Evolutionary conservation across 1,140 invertebrate species (phyloP).

Genomic region (Ips nitidus): DNA sequence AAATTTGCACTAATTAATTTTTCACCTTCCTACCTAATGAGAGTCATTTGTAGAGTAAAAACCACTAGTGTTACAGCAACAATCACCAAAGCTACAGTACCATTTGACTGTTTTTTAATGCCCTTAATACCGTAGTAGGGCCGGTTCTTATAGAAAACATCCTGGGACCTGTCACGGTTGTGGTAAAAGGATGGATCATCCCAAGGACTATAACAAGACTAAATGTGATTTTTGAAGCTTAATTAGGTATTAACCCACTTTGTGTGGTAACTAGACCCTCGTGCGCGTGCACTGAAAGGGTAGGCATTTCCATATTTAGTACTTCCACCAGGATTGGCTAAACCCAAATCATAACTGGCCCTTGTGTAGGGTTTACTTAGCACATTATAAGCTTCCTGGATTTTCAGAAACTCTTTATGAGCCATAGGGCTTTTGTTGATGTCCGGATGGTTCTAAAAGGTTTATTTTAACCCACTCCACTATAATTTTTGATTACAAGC

Average conservation of each 20-base stretch:
- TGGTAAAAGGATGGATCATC: constrained; percentile 44
- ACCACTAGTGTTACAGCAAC: constrained; percentile 56
- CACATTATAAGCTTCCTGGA: constrained; percentile 60
- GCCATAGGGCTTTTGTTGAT: constrained; percentile 50
- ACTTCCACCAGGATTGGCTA: constrained; percentile 22
- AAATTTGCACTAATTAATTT: constrained; percentile 7
- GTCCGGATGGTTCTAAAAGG: constrained; percentile 58
- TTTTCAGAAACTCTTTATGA: constrained; percentile 56
- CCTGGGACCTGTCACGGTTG: constrained; percentile 46
- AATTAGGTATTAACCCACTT: no score
- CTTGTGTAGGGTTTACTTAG: constrained; percentile 54
- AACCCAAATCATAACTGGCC: constrained; percentile 54
- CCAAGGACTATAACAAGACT: constrained; percentile 48
- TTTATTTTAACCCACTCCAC: constrained; percentile 9
- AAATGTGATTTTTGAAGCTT: no score
- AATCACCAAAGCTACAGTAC: constrained; percentile 57
- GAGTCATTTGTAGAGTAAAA: constrained; percentile 57
- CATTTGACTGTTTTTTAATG: constrained; percentile 59
- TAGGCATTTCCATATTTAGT: constrained; percentile 14
- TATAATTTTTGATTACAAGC: constrained; percentile 4
- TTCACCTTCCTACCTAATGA: constrained; percentile 55
- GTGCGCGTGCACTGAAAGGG: not conserved
- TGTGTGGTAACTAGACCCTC: no score
- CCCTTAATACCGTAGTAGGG: constrained; percentile 64
- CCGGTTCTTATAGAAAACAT: constrained; percentile 47